A percentile compares a stretch with the other conserved stretches of the same genome.
These are phyloP conservation scores for Acestrorhynchus altus DNA, from an alignment of 2,797 vertebrate species.

Conservation along the genomic window DNA sequence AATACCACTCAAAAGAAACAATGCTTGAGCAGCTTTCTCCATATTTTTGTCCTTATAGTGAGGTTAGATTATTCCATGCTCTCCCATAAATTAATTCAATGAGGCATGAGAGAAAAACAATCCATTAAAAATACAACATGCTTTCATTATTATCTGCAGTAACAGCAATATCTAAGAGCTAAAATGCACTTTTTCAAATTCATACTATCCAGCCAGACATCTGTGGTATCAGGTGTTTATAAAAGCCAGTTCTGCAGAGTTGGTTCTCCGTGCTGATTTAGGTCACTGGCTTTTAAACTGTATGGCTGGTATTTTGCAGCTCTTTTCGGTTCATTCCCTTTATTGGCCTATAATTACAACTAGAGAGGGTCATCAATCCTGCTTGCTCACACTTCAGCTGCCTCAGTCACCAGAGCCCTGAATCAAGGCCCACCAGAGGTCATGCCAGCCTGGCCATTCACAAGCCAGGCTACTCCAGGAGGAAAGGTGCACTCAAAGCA, in stretches of 20 bases:
- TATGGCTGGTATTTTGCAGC: conserved; percentile 5
- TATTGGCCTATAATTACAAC: conserved; percentile 37
- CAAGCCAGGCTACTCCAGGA: conserved; percentile 19
- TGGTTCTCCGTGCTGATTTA: too few species aligned
- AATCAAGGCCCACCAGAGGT: conserved; percentile 41
- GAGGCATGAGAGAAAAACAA: too few species aligned
- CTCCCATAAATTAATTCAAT: too few species aligned
- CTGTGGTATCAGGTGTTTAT: neutral
- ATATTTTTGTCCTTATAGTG: too few species aligned
- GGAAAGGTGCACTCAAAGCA: conserved; percentile 26
- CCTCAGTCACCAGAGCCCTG: conserved; percentile 39
- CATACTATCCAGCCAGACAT: too few species aligned
- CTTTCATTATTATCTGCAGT: too few species aligned
- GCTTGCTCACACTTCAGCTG: conserved; percentile 43
- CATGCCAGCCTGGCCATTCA: conserved; percentile 27
- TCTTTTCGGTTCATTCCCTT: conserved; percentile 33
- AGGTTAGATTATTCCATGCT: too few species aligned
- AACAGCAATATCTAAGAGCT: too few species aligned
- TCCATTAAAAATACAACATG: too few species aligned
- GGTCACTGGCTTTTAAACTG: neutral
- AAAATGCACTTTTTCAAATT: too few species aligned
- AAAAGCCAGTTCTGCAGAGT: neutral
- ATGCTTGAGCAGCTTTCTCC: too few species aligned
- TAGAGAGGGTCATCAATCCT: conserved; percentile 41
- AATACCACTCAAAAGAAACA: too few species aligned